Evolutionary conservation across 2,113 vertebrate genomes (phyloP).

Genomic region (Lagenorhynchus albirostris): DNA sequence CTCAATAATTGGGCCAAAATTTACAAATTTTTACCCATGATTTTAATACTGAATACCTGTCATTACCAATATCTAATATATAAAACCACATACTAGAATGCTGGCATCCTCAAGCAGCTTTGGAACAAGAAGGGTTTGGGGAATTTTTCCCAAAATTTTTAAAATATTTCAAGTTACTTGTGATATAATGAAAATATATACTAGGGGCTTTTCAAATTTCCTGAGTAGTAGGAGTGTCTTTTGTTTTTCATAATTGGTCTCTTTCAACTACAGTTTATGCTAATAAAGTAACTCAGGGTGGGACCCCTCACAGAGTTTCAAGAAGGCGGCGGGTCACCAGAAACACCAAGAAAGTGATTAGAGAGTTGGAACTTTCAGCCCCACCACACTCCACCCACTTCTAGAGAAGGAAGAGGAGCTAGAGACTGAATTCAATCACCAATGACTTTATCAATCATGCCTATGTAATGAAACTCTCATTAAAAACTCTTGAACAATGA

Average conservation of each 20-base stretch:
- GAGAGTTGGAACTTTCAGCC: neutral
- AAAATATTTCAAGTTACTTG: neutral
- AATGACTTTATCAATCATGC: neutral
- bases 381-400: neutral
- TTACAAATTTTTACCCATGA: neutral
- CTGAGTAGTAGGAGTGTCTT: neutral
- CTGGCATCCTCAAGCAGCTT: neutral
- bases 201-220: neutral
- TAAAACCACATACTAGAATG: neutral
- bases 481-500: neutral
- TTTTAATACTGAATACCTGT: slow-evolving; percentile 27
- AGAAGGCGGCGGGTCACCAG: neutral
- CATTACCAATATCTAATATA: neutral
- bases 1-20: neutral
- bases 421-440: neutral
- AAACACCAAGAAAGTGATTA: neutral
- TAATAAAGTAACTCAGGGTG: neutral
- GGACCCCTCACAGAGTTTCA: neutral
- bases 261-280: neutral
- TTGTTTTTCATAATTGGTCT: neutral
- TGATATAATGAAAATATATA: neutral
- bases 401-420: neutral
- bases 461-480: neutral
- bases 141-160: neutral
- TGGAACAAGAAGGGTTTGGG: neutral